Evolutionary conservation across 2,888 invertebrate species (phyloP), one percentile per base, ranked within the genome.

Genomic region (Reticulitermes lucifugus): DNA sequence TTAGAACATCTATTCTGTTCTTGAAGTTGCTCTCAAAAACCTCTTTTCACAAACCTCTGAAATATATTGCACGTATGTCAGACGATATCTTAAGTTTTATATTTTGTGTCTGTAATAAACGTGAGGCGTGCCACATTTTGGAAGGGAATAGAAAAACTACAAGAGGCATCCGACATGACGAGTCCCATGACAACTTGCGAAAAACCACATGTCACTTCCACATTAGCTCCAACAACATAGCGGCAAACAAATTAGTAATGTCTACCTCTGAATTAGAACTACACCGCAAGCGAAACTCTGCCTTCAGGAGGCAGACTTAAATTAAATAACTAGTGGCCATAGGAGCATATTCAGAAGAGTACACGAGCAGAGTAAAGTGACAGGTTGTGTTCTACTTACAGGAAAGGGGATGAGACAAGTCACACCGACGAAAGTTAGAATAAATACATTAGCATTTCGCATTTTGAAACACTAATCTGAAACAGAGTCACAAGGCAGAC

Each of bases 181-280:
- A n/a, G 65, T 65, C 12, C 25, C 65, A 25, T 65, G 65, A 25
- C 25, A 7, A 65, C n/a, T 65, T 73, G 73, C 73, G 73, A 73
- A 41, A 29, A 73, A 73, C 73, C 73, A 73, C 73, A 73, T 41
- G 73, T 73, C 73, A 73, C 73, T 41, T 35, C 41, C 73, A 73
- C 41, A 73, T 41, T 73, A 41, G 73, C 41, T 14, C 29, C 29
- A 18, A 21, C 14, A n/a, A 10, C 65, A 25, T n/a, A 25, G 25
- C 41, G 6, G 21, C 73, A 41, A 73, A 73, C 73, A 73, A 73
- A 73, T 73, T 73, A 73, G 73, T 41, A 73, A 73, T 10, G 29
- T 35, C 41, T 21, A 41, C 41, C 12, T 73, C 41, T 21, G 21
- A 73, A 73, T 41, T 73, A 73, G 41, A 73, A 73, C 73, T 73